phyloP scores from a whole-genome alignment of 2,797 vertebrate species.

The Esox lucius region DNA sequence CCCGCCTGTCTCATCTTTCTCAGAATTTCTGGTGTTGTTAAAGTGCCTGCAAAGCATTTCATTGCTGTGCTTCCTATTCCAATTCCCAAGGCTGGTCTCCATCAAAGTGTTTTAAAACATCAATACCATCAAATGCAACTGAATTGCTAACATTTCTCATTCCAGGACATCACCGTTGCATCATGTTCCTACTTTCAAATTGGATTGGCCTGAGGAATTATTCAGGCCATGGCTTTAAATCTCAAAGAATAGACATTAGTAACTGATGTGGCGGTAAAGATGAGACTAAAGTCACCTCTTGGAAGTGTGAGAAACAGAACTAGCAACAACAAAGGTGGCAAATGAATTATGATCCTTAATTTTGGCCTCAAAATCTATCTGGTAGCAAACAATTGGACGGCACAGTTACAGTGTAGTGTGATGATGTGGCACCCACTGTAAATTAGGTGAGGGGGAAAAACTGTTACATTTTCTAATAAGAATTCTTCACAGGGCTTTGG shows the following conservation, averaged over 20 bases:
- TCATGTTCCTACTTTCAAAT: slow-evolving; percentile 19
- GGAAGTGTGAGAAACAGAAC: background rate
- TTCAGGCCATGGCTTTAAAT: slow-evolving; percentile 16
- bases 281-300: background rate
- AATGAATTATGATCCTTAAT: slow-evolving; percentile 63
- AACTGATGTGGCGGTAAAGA: background rate
- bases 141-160: slow-evolving; percentile 8
- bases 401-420: slow-evolving; percentile 64
- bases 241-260: background rate
- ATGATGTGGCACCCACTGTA: slow-evolving; percentile 61
- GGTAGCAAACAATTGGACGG: slow-evolving; percentile 56
- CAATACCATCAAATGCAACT: background rate
- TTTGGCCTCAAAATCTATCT: slow-evolving; percentile 65
- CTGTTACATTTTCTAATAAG: slow-evolving; percentile 62
- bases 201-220: slow-evolving; percentile 4
- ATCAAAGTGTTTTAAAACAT: background rate
- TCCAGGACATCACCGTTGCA: background rate
- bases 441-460: slow-evolving; percentile 66
- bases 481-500: slow-evolving; percentile 58
- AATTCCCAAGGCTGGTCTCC: background rate
- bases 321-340: slow-evolving; percentile 4
- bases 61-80: background rate
- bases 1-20: background rate
- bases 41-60: slow-evolving; percentile 1
- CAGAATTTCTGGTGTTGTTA: background rate